Evolutionary conservation across 2,888 invertebrate genomes (phyloP), one percentile per base, ranked within the genome.

Genomic region (Eudasyphora cyanicolor): DNA sequence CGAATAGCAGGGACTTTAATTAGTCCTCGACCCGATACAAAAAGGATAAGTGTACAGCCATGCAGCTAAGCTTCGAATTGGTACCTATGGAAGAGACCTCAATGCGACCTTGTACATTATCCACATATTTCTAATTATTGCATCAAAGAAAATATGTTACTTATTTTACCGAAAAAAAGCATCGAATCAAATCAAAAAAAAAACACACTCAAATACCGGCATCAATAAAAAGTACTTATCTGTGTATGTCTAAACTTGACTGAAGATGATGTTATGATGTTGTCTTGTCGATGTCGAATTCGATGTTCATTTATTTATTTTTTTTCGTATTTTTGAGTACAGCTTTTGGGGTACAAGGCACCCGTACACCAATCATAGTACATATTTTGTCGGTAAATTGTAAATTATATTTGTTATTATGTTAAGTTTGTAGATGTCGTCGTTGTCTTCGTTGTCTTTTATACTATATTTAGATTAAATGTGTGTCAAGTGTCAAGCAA

Each of bases 401-500:
- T 57, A 57, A 57, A 57, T 57, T 57, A 57, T 57, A 57, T 57
- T 57, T 57, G 57, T 57, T 57, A 24, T 12, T 24, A 57, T 27
- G 57, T 57, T 57, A 57, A 57, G 27, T 24, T 27, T 57, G 57
- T 12, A 7, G 51, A 21, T 24, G 57, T 27, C 24, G 19, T 54
- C 24, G 54, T 54, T 21, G 54, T 49, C 49, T 57, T 54, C 6
- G 21, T 21, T 8, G 45, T 24, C 12, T 21, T 24, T 10, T 27
- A 12, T 57, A 27, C 24, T 24, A 70, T 70, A 69, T 76, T 81
- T 75, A 49, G n/a, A 38, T 78, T 84, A 78, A 76, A 84, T 78
- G 75, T 84, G 64, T 84, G 84, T 84, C 84, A 84, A 84, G 84
- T 84, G 84, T 81, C 84, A 84, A 76, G 14, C 62, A 64, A 82